These are phyloP conservation scores for Sebastes schlegelii DNA, from an alignment of 2,113 vertebrate genomes.

Conservation along the genomic window DNA sequence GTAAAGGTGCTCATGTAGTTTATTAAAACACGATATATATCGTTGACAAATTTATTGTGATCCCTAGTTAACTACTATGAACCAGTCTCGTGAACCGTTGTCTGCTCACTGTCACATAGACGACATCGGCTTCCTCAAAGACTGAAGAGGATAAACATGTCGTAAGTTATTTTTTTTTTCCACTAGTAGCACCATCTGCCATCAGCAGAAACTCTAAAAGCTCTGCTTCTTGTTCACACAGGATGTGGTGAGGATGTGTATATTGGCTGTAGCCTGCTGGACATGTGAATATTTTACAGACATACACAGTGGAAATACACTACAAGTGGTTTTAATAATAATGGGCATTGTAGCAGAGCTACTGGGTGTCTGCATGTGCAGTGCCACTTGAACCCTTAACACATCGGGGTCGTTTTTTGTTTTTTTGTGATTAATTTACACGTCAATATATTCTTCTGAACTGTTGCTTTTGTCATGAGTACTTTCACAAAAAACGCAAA, in stretches of 20 bases:
- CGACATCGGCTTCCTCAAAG: background rate
- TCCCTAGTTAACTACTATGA: background rate
- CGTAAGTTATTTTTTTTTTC: background rate
- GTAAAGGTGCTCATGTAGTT: background rate
- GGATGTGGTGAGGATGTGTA: conserved; percentile 21
- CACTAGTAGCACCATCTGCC: background rate
- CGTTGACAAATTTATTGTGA: background rate
- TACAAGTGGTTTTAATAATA: background rate
- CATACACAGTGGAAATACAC: background rate
- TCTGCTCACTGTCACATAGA: conserved; percentile 8
- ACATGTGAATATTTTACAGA: background rate
- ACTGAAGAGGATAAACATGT: background rate
- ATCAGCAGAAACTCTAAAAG: background rate
- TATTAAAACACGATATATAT: conserved; percentile 5
- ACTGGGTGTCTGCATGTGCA: no score
- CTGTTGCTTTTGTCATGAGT: no score
- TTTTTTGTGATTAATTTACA: no score
- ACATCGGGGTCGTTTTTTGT: no score
- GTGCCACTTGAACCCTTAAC: no score
- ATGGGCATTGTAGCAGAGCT: background rate
- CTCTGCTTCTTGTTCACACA: conserved; percentile 18
- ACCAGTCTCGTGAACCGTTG: background rate
- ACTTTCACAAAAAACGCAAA: no score
- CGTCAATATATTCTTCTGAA: no score
- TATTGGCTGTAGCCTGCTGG: background rate